A percentile compares a stretch with the other conserved stretches of the same genome.
Conservation (phyloP, 2,797 vertebrate genomes). For the Vipera ursinii region DNA sequence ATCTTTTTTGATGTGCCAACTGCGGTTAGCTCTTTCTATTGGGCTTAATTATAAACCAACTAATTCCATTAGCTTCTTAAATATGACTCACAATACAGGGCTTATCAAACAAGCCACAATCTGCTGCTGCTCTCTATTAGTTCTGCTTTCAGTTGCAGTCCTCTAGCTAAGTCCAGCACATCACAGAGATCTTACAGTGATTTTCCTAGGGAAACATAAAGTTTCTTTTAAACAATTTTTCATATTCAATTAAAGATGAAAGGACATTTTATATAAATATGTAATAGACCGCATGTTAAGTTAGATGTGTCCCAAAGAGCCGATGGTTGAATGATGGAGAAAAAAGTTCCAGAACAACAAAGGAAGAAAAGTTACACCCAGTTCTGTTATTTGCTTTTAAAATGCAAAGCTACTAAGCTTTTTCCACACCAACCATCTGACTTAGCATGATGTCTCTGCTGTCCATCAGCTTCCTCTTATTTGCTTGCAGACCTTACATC, state of each 20-base stretch:
- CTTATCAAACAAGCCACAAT: conserved; percentile 53
- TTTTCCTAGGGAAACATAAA: conserved; percentile 29
- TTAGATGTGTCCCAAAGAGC: neutral
- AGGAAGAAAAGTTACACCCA: neutral
- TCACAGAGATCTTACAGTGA: conserved; percentile 42
- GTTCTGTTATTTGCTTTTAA: neutral
- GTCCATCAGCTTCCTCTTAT: neutral
- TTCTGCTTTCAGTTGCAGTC: conserved; percentile 47
- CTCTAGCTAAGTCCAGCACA: conserved; percentile 47
- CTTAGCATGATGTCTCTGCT: neutral
- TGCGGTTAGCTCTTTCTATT: conserved; percentile 55
- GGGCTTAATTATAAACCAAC: conserved; percentile 63
- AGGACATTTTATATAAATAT: conserved; percentile 1
- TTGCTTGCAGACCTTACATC: neutral
- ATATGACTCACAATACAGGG: conserved; percentile 59
- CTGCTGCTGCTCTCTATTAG: conserved; percentile 47
- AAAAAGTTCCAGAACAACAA: neutral
- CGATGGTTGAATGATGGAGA: neutral
- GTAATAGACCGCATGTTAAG: neutral
- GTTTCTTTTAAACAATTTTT: conserved; percentile 30
- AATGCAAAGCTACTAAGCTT: neutral
- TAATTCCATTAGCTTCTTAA: conserved; percentile 71
- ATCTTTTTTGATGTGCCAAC: conserved; percentile 48
- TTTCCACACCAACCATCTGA: neutral
- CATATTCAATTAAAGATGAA: conserved; percentile 24